Base-by-base conservation (phyloP, 2,113 vertebrate genomes). In the Pachyramphus minor region DNA sequence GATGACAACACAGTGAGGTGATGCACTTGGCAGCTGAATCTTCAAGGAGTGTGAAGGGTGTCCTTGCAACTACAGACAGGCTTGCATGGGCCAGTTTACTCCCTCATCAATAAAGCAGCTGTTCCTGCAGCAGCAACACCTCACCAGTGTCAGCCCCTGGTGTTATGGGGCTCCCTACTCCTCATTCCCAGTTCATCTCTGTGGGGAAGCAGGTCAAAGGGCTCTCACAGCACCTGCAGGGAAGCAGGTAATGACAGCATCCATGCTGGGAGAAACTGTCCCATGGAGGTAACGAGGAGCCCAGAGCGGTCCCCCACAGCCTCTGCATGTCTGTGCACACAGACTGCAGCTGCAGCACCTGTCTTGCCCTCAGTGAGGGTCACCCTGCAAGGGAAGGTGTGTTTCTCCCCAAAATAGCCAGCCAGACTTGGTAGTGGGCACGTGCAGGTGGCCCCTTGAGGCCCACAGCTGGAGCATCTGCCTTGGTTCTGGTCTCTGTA, bases 371-470 rank as follows among this genome's bases (percentile, higher is more conserved):
- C 44, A 5, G 14, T 8, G 55, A 41, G 44, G 67, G n/a, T 62
- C 59, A 68, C 41, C 45, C n/a, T 64, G 41, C 19, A 6, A 79
- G 72, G 35, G 11, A 30, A 86, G 37, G 30, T 12, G 44, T 17
- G 24, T 15, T 2, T 35, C 30, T 73, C 64, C 81, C 20, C 14
- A 53, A 12, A 94, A 69, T 0, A 89, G 28, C 37, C 69, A 52
- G 41, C 21, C 49, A 62, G 53, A 3, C 53, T 47, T 60, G 11
- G 14, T 0, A 0, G 44, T 25, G 56, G 50, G 42, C 24, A 20
- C 0, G 0, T 39, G 21, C 41, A 80, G 31, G 75, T 0, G 0
- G 19, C 27, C 5, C 37, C 66, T 50, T 1, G 5, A 88, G 79
- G 52, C 37, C 52, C 3, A 2, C 31, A 71, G 56, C 73, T 84